Evolutionary conservation across 2,797 vertebrate species (phyloP).

Genomic region (Holocentrus rufus): DNA sequence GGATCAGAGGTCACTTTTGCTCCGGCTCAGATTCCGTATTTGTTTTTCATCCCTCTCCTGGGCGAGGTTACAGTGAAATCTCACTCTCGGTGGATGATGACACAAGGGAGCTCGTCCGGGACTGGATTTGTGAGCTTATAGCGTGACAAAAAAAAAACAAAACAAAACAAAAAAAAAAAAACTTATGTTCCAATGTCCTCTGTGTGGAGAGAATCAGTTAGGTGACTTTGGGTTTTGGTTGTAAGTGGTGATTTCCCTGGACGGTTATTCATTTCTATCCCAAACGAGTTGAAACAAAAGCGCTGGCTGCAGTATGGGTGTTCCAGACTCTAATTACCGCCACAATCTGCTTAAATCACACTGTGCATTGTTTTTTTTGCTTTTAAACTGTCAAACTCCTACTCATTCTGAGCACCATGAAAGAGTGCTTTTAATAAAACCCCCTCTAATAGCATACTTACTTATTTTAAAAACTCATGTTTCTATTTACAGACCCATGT

Average conservation of each 20-base stretch:
- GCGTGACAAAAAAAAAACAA: constrained; percentile 52
- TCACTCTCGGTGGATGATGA: constrained; percentile 42
- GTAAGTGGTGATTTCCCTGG: constrained; percentile 21
- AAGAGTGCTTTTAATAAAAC: not conserved
- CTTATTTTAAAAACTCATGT: not conserved
- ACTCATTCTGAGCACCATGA: not conserved
- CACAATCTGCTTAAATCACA: not conserved
- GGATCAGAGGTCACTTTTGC: constrained; percentile 72
- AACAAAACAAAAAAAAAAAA: no score
- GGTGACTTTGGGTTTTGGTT: constrained; percentile 32
- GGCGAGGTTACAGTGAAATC: constrained; percentile 56
- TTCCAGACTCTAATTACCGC: not conserved
- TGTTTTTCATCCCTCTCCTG: constrained; percentile 51
- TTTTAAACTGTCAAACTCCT: not conserved
- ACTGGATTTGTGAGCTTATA: constrained; percentile 57
- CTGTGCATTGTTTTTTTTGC: not conserved
- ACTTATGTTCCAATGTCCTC: constrained; percentile 58
- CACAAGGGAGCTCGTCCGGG: constrained; percentile 51
- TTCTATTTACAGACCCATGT: not conserved
- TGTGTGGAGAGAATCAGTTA: constrained; percentile 36
- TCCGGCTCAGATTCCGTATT: constrained; percentile 64
- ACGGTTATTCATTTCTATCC: not conserved
- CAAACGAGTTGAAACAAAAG: constrained; percentile 1
- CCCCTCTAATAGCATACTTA: not conserved
- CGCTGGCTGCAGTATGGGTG: not conserved